Evolutionary conservation across 2,888 invertebrate species (phyloP), one percentile per base, ranked within the genome.

Genomic region (Macropis europaea): DNA sequence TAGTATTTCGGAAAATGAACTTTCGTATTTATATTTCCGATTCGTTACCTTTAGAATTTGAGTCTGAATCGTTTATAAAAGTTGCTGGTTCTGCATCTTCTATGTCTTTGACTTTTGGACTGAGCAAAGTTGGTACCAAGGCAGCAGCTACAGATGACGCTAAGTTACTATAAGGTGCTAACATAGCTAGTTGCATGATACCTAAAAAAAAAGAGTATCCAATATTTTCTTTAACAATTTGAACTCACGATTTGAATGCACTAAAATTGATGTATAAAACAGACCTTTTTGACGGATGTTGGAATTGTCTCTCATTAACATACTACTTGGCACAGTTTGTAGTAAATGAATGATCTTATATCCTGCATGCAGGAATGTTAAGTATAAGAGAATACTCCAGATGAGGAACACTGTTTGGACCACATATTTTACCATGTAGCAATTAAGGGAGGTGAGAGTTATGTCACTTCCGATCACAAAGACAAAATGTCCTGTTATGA

Each of bases 101-200:
- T 2, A 22, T 3, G 0, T 67, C 69, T 54, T 81, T 84, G 22
- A 86, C 73, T 72, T 86, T 87, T 13, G 91, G 90, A 38, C 90
- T 89, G 67, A 91, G 88, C 57, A 92, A 87, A 22, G 92, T 91
- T 28, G 92, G 91, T 57, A 91, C 90, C n/a, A 91, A 86, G 15
- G 91, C 91, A 3, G 91, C 91, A 1, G 91, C 91, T 60, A 91
- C 90, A 0, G 91, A 91, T 13, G 91, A 90, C 36, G 92, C 92
- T 73, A 92, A 87, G 82, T 91, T 92, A 86, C 90, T 91, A 83
- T 91, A 92, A n/a, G 92, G 91, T 40, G 92, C 92, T 76, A 92
- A 84, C 86, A 91, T 89, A 11, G 91, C 91, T 68, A 92, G 85
- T 85, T 91, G 91, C 90, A 91, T 90, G 71, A 92, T 91, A 75